Evolutionary conservation across 2,797 vertebrate genomes (phyloP), one percentile per base, ranked within the genome.

Genomic region (Xyrichtys novacula): DNA sequence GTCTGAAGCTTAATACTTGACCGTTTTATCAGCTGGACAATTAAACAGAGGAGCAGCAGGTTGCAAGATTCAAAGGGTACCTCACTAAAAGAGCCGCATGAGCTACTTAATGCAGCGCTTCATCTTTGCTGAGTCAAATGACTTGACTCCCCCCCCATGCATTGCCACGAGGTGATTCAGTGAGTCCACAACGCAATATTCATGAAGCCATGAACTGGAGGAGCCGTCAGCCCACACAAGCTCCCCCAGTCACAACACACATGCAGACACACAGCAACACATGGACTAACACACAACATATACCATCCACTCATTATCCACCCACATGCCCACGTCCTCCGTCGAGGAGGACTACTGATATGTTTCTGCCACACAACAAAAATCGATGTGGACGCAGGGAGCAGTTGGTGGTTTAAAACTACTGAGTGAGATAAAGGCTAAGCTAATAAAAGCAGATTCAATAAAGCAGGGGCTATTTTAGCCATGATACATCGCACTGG

Each of bases 191-290:
- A 78, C 75, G 74, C 76, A 87, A 84, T 89, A 91, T 90, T 87
- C 86, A 88, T 83, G 74, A 85, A 88, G 80, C 78, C 85, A 65
- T 89, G 88, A 90, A 88, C 76, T 85, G 71, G 53, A 83, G 85
- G 74, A 83, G 79, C 79, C 79, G 80, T 48, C 71, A 12, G 81
- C 87, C 88, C 80, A 88, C 85, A 88, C 87, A 81, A 19, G 17
- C 71, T 82, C 80, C 70, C 65, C 77, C 85, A 80, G 67, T 70
- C 82, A 80, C 66, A 76, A 80, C 70, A 69, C 53, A 50, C 71
- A 73, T 17, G 70, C 47, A 42, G 4, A 34, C 50, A 12, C 64
- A 59, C 58, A 58, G 38, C 66, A 71, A 80, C 78, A 74, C 82
- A 76, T 12, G 31, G 71, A 85, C 78, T 77, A 65, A 83, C 74